Conservation (phyloP, 2,797 vertebrate species). For the Neoniphon sammara region DNA sequence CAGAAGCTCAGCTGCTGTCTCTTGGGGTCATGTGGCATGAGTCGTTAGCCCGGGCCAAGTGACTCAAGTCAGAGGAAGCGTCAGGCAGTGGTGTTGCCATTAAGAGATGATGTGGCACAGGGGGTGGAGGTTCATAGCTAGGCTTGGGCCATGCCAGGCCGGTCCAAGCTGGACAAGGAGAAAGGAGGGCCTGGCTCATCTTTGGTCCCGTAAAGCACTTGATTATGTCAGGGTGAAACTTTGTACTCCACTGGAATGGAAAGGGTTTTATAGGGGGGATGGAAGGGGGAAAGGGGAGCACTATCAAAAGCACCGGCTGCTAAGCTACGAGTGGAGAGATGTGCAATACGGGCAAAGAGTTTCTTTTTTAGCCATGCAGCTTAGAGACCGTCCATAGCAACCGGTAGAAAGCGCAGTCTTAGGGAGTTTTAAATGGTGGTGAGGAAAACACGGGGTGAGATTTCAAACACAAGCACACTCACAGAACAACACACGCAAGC, state of each 20-base stretch:
- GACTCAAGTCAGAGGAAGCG: conserved; percentile 71
- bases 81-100: conserved; percentile 82
- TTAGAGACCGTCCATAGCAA: conserved; percentile 78
- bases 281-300: conserved; percentile 20
- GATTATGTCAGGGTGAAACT: conserved; percentile 69
- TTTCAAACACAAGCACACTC: conserved; percentile 45
- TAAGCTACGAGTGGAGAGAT: conserved; percentile 76
- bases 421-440: conserved; percentile 27
- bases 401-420: conserved; percentile 61
- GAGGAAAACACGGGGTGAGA: conserved; percentile 56
- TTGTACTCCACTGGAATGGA: conserved; percentile 55
- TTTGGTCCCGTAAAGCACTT: conserved; percentile 83
- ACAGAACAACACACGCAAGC: conserved; percentile 48
- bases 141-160: conserved; percentile 49
- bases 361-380: conserved; percentile 73
- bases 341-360: conserved; percentile 69
- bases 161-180: conserved; percentile 44
- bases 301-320: conserved; percentile 70
- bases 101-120: conserved; percentile 79
- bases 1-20: conserved; percentile 58
- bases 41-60: conserved; percentile 43
- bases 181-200: conserved; percentile 65
- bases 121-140: conserved; percentile 67
- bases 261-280: conserved; percentile 23
- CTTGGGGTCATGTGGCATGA: conserved; percentile 54